These are phyloP conservation scores for Myotis vivesi DNA, from an alignment of 2,797 vertebrate species.

Conservation along the genomic window DNA sequence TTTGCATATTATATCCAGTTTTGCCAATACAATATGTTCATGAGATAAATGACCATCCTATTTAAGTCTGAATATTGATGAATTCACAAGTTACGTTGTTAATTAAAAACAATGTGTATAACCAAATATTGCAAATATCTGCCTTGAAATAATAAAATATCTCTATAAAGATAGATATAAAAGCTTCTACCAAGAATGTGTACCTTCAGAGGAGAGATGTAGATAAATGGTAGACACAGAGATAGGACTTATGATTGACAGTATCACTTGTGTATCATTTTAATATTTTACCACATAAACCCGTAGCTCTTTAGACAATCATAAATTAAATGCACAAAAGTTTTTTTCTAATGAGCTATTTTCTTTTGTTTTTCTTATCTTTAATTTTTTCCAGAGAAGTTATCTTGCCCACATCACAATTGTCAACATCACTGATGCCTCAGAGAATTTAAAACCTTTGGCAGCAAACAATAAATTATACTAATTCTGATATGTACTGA, in stretches of 20 bases:
- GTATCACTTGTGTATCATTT: neutral
- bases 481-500: slow-evolving; percentile 27
- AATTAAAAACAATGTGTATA: neutral
- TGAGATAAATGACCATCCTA: neutral
- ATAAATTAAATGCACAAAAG: neutral
- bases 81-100: neutral
- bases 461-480: neutral
- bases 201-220: neutral
- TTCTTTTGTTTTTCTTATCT: neutral
- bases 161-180: neutral
- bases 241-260: neutral
- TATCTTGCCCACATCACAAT: neutral
- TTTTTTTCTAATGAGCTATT: neutral
- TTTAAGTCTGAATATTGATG: neutral
- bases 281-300: neutral
- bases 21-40: neutral
- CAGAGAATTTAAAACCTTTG: slow-evolving; percentile 44
- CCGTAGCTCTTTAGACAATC: neutral
- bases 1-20: neutral
- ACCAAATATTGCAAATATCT: neutral
- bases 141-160: neutral
- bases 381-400: neutral
- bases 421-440: neutral
- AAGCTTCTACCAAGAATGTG: neutral
- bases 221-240: neutral